These are phyloP conservation scores for Pempheris klunzingeri DNA, from an alignment of 2,797 vertebrate genomes.

Conservation along the genomic window DNA sequence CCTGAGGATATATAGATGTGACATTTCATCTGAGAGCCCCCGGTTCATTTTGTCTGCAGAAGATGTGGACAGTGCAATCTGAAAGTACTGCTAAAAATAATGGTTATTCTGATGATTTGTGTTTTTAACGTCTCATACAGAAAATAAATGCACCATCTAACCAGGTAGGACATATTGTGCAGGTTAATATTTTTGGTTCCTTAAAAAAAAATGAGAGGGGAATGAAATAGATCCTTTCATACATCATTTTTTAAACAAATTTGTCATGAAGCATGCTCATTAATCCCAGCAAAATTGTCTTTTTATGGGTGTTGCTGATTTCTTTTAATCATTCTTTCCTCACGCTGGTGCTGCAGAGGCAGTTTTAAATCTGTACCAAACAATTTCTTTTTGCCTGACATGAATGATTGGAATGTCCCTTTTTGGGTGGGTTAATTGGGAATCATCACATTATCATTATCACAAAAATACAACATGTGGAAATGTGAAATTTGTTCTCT, in stretches of 20 bases:
- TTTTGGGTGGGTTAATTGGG: constrained; percentile 57
- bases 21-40: constrained; percentile 67
- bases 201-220: constrained; percentile 42
- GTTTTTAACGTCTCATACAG: constrained; percentile 48
- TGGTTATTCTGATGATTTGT: constrained; percentile 61
- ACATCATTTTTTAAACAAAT: constrained; percentile 67
- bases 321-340: constrained; percentile 65
- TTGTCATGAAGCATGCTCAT: constrained; percentile 61
- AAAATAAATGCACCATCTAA: constrained; percentile 61
- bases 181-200: constrained; percentile 60
- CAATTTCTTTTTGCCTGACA: constrained; percentile 56
- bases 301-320: constrained; percentile 70
- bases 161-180: constrained; percentile 52
- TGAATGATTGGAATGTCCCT: constrained; percentile 57
- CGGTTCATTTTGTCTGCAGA: constrained; percentile 63
- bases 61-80: constrained; percentile 56
- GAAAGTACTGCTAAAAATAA: constrained; percentile 49
- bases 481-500: constrained; percentile 40
- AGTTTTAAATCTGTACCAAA: constrained; percentile 59
- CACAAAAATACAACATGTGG: constrained; percentile 37
- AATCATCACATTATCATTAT: constrained; percentile 58
- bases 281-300: constrained; percentile 70
- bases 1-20: constrained; percentile 73
- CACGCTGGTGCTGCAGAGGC: constrained; percentile 41
- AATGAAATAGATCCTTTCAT: constrained; percentile 61